phyloP scores from a whole-genome alignment of 2,888 invertebrate species.

The Noctua janthe region DNA sequence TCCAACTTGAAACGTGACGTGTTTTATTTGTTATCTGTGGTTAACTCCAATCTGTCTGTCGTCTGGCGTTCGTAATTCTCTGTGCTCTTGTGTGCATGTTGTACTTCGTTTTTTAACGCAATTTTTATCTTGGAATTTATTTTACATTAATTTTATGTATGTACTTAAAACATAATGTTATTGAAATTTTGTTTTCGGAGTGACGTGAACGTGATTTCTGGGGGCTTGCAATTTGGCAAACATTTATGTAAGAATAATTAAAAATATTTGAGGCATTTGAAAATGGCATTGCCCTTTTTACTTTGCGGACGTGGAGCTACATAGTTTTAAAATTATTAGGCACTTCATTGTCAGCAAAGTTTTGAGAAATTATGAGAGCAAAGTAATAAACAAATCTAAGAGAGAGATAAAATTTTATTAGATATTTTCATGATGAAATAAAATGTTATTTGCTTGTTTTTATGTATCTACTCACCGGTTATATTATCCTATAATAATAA shows the following conservation, averaged over 20 bases:
- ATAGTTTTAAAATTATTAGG: conserved; percentile 10
- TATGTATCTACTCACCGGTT: not conserved
- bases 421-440: not conserved
- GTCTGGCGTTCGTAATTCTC: conserved; percentile 26
- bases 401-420: not conserved
- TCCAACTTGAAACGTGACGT: conserved; percentile 16
- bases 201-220: conserved; percentile 33
- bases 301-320: conserved; percentile 69
- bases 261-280: conserved; percentile 39
- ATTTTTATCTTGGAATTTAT: conserved; percentile 41
- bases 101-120: conserved; percentile 18
- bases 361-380: not conserved
- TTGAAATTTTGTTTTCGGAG: conserved; percentile 19
- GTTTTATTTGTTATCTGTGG: conserved; percentile 46
- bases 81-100: conserved; percentile 44
- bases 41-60: conserved; percentile 10
- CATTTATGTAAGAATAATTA: conserved; percentile 50
- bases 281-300: conserved; percentile 61
- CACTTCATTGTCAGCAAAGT: not conserved
- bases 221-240: conserved; percentile 30
- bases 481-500: not conserved
- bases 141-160: conserved; percentile 34
- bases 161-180: conserved; percentile 39
- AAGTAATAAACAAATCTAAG: not conserved
- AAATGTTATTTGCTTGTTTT: not conserved